Percentiles rank a stretch among this genome's conserved stretches.
These are phyloP conservation scores for Galerucella pusilla DNA, from an alignment of 2,888 invertebrate species.

Conservation along the genomic window DNA sequence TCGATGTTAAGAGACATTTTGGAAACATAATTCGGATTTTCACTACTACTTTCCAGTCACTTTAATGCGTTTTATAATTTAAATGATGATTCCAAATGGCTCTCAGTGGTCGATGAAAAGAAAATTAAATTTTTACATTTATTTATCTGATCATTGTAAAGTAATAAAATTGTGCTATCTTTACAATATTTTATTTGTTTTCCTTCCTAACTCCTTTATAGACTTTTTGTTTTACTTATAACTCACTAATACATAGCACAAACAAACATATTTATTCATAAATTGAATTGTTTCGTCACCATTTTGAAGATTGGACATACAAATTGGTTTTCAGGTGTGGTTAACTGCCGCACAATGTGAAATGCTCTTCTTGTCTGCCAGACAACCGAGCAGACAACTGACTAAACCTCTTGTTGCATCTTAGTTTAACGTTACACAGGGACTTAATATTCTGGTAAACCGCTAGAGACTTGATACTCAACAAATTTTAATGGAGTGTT, in stretches of 20 bases:
- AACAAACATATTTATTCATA: background rate
- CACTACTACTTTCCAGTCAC: background rate
- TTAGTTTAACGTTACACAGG: too few relatives aligned
- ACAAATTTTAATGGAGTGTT: too few relatives aligned
- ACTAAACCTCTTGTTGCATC: too few relatives aligned
- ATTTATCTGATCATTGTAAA: constrained; percentile 32
- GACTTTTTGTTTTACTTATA: background rate
- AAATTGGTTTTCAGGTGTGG: too few relatives aligned
- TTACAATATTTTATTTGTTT: constrained; percentile 13
- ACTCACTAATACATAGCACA: background rate
- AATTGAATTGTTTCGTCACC: background rate
- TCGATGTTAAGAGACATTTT: background rate
- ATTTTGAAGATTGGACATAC: too few relatives aligned
- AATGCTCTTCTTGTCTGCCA: too few relatives aligned
- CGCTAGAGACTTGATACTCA: too few relatives aligned
- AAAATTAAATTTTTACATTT: constrained; percentile 17
- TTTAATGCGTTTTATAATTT: background rate
- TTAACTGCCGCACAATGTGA: too few relatives aligned
- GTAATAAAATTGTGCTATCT: constrained; percentile 29
- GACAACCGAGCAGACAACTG: too few relatives aligned
- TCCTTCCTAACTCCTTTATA: background rate
- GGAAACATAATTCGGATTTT: background rate
- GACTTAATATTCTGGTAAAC: too few relatives aligned
- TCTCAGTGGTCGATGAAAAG: background rate
- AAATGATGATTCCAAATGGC: background rate